phyloP scores from a whole-genome alignment of 2,797 vertebrate genomes.

The Pipistrellus pipistrellus region DNA sequence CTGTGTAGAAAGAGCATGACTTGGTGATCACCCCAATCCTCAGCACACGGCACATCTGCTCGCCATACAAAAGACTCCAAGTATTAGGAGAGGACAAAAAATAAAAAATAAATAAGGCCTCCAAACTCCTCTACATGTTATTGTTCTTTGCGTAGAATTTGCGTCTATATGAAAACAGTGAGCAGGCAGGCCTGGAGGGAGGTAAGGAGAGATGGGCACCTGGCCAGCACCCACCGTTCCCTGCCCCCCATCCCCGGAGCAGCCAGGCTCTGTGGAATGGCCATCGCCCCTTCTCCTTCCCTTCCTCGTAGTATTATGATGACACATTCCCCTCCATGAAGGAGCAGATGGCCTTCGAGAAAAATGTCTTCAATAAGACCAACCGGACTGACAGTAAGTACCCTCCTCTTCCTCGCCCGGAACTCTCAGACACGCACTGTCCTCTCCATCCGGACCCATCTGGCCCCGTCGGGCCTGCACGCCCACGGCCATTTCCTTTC shows the following conservation, averaged over 20 bases:
- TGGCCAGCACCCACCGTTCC: neutral
- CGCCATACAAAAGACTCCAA: neutral
- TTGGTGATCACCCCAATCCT: neutral
- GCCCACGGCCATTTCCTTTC: neutral
- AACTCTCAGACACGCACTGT: neutral
- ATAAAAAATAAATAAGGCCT: neutral
- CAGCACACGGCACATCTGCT: neutral
- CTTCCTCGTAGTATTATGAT: constrained; percentile 93
- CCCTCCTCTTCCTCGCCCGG: neutral
- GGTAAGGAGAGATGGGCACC: neutral
- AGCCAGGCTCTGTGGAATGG: neutral
- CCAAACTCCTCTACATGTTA: neutral
- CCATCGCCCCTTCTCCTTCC: constrained; percentile 14
- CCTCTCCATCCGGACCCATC: constrained; percentile 44
- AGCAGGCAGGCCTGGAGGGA: neutral
- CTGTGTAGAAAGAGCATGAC: neutral
- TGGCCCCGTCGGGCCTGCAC: neutral
- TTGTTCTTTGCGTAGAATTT: constrained; percentile 1
- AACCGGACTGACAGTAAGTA: constrained; percentile 92
- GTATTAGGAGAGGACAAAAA: neutral
- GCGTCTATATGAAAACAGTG: neutral
- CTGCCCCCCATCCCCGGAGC: neutral
- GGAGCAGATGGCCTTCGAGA: constrained; percentile 95
- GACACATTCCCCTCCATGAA: constrained; percentile 93
- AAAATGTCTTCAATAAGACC: constrained; percentile 94